Evolutionary conservation across 2,888 invertebrate species (phyloP).

Genomic region (Polymixis flavicincta): DNA sequence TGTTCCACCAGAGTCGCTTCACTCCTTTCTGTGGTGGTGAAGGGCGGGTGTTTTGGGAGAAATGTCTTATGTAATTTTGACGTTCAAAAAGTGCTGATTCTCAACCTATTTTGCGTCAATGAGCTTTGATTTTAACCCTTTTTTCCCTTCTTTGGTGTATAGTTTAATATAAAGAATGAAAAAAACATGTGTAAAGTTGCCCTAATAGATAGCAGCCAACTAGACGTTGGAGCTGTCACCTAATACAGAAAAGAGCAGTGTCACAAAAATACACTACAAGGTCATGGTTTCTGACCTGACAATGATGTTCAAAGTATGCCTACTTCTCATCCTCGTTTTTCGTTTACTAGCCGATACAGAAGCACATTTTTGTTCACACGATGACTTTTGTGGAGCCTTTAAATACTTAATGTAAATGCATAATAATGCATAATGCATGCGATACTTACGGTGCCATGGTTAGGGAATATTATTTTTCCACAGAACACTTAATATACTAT

Average conservation of each 20-base stretch:
- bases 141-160: too few relatives aligned
- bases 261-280: not conserved
- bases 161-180: too few relatives aligned
- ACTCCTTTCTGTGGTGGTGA: not conserved
- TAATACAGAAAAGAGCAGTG: not conserved
- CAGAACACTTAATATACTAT: not conserved
- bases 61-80: not conserved
- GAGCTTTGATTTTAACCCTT: not conserved
- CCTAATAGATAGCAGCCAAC: too few relatives aligned
- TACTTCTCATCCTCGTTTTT: not conserved
- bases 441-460: slow-evolving; percentile 19
- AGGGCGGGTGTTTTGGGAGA: too few relatives aligned
- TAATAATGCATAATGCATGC: not conserved
- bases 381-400: not conserved
- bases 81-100: not conserved
- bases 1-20: too few relatives aligned
- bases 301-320: not conserved
- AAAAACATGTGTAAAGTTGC: too few relatives aligned
- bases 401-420: not conserved
- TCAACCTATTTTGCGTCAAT: not conserved
- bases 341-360: not conserved
- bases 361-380: not conserved
- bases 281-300: not conserved
- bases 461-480: not conserved
- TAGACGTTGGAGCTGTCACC: too few relatives aligned